A percentile compares a stretch with the other conserved stretches of the same genome.
Evolutionary conservation across 2,888 invertebrate species (phyloP).

Genomic region (Callinectes sapidus): DNA sequence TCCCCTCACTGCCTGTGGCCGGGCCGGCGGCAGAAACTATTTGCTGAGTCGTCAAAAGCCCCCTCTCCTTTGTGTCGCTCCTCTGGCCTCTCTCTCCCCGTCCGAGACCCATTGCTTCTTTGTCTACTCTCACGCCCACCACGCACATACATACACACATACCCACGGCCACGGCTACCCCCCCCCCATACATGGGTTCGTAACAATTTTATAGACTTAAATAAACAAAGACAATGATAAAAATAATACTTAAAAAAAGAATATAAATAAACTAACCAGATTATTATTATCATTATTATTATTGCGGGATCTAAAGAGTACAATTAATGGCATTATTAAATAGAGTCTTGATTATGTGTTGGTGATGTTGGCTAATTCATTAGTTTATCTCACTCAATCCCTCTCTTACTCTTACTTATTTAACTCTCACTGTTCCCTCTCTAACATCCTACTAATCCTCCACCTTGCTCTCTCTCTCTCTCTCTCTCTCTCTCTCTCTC

Average conservation of each 20-base stretch:
- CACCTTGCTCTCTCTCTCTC: constrained; percentile 22
- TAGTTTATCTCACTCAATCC: constrained; percentile 5
- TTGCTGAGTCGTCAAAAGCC: no score
- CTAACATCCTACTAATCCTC: not conserved
- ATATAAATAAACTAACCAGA: not conserved
- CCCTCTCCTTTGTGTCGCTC: no score
- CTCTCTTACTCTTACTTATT: not conserved
- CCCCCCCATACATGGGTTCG: no score
- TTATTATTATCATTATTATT: not conserved
- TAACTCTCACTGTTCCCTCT: not conserved
- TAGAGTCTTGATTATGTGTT: constrained; percentile 10
- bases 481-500: constrained; percentile 37
- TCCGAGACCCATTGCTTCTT: no score
- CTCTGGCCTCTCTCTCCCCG: no score
- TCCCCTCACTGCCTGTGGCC: no score
- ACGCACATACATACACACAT: no score
- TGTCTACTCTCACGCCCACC: no score
- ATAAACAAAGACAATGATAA: not conserved
- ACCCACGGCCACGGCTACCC: no score
- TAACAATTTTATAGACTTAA: no score
- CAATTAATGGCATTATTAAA: constrained; percentile 16
- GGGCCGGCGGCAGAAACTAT: no score
- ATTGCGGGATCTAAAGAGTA: not conserved
- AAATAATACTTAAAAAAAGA: not conserved
- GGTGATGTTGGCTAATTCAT: constrained; percentile 11